phyloP scores from a whole-genome alignment of 2,888 invertebrate species.

The Mythimna vitellina region DNA sequence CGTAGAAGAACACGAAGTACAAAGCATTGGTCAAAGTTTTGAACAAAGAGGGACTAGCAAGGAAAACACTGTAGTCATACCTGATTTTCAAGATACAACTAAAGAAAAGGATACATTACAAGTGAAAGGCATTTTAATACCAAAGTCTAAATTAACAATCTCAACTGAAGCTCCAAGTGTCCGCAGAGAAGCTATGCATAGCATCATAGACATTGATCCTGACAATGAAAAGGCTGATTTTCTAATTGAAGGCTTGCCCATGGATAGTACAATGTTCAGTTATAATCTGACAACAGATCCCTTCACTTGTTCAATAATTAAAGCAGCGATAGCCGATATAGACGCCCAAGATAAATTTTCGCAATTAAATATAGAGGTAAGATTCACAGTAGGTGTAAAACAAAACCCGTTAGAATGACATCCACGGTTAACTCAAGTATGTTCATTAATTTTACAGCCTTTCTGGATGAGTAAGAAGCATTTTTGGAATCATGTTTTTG shows the following conservation, averaged over 20 bases:
- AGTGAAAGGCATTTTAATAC: slow-evolving; percentile 69
- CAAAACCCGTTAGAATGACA: background rate
- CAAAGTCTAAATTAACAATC: slow-evolving; percentile 44
- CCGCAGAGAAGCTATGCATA: slow-evolving; percentile 37
- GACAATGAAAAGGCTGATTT: slow-evolving; percentile 76
- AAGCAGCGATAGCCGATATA: slow-evolving; percentile 73
- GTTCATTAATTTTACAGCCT: slow-evolving; percentile 72
- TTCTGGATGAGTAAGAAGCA: slow-evolving; percentile 76
- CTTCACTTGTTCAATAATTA: slow-evolving; percentile 70
- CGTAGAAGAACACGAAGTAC: slow-evolving; percentile 67
- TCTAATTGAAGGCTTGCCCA: slow-evolving; percentile 72
- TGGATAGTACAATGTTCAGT: slow-evolving; percentile 62
- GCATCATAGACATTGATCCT: slow-evolving; percentile 57
- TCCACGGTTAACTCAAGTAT: slow-evolving; percentile 5
- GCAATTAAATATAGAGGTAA: slow-evolving; percentile 82
- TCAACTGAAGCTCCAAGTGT: slow-evolving; percentile 6
- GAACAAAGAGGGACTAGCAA: slow-evolving; percentile 65
- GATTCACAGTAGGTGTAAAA: background rate
- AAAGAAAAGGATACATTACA: slow-evolving; percentile 63
- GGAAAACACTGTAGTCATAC: slow-evolving; percentile 69
- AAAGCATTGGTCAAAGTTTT: slow-evolving; percentile 64
- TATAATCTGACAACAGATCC: slow-evolving; percentile 70
- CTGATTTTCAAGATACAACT: slow-evolving; percentile 48
- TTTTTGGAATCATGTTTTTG: slow-evolving; percentile 82
- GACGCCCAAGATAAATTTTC: slow-evolving; percentile 78